Evolutionary conservation across 2,888 invertebrate species (phyloP), one percentile per base, ranked within the genome.

Genomic region (Agriopis leucophaearia): DNA sequence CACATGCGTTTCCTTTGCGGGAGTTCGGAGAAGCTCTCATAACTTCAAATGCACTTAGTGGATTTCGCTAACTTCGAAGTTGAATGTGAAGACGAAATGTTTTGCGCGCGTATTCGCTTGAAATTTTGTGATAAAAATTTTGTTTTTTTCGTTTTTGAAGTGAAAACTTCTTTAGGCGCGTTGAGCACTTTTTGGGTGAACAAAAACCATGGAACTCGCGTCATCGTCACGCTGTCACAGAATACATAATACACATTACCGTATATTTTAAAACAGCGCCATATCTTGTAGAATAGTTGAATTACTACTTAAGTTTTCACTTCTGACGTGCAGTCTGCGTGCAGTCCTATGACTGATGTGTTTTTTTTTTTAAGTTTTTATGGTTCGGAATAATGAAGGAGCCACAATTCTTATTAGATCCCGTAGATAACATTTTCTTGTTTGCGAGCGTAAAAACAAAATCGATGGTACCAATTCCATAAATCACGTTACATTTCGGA

Each of bases 1-100:
- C 74, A 79, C 78, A 75, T 82, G 81, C 81, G 81, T 84, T 88
- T 85, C 82, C 85, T 86, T 85, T 82, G 81, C 84, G 77, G 80
- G 80, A 82, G 84, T 83, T 86, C 71, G 77, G 81, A 80, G 80
- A 79, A 82, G 80, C 71, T 81, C 79, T 77, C 78, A 79, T 79
- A 85, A 74, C 68, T 73, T 71, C 42, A 54, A 62, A 72, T 65
- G 63, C 59, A 59, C 56, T 72, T 70, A 65, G 64, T 44, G 48
- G 45, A 68, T 50, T 70, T 59, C 40, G 66, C 55, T 52, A 65
- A 72, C 68, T 69, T 70, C 64, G 69, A 70, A 69, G 60, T 67
- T 58, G 64, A 55, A 54, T 67, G 70, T 58, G 51, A 51, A 66
- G 59, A 66, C 40, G 40, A 66, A 69, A 67, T 64, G 66, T 67